phyloP scores from a whole-genome alignment of 2,113 vertebrate species.

The Ictidomys tridecemlineatus region DNA sequence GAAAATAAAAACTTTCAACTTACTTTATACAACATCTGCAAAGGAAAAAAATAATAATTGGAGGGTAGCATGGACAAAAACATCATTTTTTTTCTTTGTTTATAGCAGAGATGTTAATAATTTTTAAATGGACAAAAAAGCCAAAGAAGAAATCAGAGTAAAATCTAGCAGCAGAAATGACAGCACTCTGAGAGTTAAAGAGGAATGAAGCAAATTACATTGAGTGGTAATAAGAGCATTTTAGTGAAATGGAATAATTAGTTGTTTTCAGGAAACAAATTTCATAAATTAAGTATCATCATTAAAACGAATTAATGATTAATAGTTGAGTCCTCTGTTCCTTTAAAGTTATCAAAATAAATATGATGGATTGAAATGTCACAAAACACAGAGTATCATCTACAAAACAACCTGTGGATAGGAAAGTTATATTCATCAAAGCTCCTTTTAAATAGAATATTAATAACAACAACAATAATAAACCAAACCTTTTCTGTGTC shows the following conservation, averaged over 20 bases:
- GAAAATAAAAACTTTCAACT: neutral
- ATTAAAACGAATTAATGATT: conserved; percentile 49
- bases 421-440: neutral
- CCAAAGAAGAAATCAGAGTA: conserved; percentile 20
- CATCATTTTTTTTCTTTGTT: neutral
- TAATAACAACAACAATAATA: neutral
- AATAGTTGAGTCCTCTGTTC: neutral
- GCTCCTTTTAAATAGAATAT: neutral
- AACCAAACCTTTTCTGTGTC: conserved; percentile 97
- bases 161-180: neutral
- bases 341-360: conserved; percentile 49
- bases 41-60: neutral
- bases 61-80: neutral
- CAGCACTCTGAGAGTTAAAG: neutral
- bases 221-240: neutral
- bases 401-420: neutral
- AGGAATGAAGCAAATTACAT: neutral
- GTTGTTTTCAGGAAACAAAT: conserved; percentile 56
- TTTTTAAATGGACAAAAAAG: neutral
- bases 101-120: neutral
- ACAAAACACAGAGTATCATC: conserved; percentile 50
- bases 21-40: neutral
- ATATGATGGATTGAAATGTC: conserved; percentile 38
- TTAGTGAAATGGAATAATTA: conserved; percentile 42
- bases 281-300: conserved; percentile 63